Base-by-base conservation (phyloP, 1,140 invertebrate species). In the Nilaparvata lugens region DNA sequence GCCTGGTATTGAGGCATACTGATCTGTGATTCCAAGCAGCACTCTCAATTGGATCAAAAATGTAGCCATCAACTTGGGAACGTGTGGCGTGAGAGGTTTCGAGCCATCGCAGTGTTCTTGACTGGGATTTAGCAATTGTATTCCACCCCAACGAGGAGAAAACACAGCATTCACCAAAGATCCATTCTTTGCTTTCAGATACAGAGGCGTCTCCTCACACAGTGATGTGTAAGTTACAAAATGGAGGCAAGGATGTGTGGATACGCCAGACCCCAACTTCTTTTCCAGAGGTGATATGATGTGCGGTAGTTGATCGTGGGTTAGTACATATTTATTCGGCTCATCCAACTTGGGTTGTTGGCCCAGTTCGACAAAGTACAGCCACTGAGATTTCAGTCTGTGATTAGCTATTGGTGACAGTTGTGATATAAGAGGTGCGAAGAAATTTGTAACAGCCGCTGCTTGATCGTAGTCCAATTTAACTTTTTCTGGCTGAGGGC, bases 141-240 rank as follows among this genome's bases (percentile, higher is more conserved):
- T 83, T n/a, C 84, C 93, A 60, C 95, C 95, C 95, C 95, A 98
- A 60, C 90, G 81, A 4, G 93, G 89, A 13, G 92, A 93, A 60
- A 95, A 79, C 71, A 93, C 92, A 1, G 88, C 82, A 75, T 89
- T 86, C 13, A 81, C 70, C 62, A 64, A 64, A 56, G 68, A 66
- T 9, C 64, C 64, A 42, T 73, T 72, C 19, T 70, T 72, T n/a
- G 79, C 77, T 64, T 84, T 81, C 64, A 94, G 87, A 66, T 84
- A 78, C 9, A 95, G 70, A 0, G 92, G 92, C n/a, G 83, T 77
- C 43, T 78, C 76, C 23, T 81, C 75, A 67, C 89, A 89, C 1
- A 84, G 83, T 13, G 89, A 83, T 35, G 89, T 78, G 69, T 95
- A 96, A 0, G 91, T 75, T 3, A 95, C 83, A 63, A 96, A 81